These are phyloP conservation scores for Dioctria linearis DNA, from an alignment of 2,888 invertebrate genomes.

Conservation along the genomic window DNA sequence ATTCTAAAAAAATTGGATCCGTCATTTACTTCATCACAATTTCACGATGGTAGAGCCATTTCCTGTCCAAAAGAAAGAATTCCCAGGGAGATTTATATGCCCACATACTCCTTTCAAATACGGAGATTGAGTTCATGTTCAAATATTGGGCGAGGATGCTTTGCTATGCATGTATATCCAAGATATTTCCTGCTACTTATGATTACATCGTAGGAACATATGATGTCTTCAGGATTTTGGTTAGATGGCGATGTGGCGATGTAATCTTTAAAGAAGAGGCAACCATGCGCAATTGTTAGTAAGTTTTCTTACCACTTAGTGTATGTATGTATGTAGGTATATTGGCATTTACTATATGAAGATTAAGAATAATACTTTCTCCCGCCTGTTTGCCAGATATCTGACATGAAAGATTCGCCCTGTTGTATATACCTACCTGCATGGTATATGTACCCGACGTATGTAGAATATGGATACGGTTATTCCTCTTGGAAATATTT, in stretches of 20 bases:
- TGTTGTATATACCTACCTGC: not conserved
- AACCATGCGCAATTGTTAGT: slow-evolving; percentile 20
- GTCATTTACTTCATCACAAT: slow-evolving; percentile 25
- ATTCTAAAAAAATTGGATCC: slow-evolving; percentile 10
- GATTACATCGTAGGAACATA: not conserved
- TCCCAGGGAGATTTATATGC: not conserved
- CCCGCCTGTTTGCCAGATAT: not conserved
- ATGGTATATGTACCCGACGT: not conserved
- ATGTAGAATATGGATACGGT: slow-evolving; percentile 2
- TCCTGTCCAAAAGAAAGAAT: too few relatives aligned
- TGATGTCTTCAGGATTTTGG: slow-evolving; percentile 7
- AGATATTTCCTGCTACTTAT: not conserved
- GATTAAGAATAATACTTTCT: slow-evolving; percentile 2
- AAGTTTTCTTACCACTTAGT: not conserved
- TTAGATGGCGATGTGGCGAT: not conserved
- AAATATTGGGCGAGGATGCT: too few relatives aligned
- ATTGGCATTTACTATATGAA: too few relatives aligned
- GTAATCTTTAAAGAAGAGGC: slow-evolving; percentile 3
- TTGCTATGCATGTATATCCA: not conserved
- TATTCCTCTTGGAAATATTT: too few relatives aligned
- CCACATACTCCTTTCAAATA: not conserved
- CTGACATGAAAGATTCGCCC: too few relatives aligned
- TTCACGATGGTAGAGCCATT: not conserved
- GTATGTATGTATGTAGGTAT: not conserved
- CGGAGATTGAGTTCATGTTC: slow-evolving; percentile 17